Evolutionary conservation across 2,113 vertebrate species (phyloP).

Genomic region (Gulo gulo): DNA sequence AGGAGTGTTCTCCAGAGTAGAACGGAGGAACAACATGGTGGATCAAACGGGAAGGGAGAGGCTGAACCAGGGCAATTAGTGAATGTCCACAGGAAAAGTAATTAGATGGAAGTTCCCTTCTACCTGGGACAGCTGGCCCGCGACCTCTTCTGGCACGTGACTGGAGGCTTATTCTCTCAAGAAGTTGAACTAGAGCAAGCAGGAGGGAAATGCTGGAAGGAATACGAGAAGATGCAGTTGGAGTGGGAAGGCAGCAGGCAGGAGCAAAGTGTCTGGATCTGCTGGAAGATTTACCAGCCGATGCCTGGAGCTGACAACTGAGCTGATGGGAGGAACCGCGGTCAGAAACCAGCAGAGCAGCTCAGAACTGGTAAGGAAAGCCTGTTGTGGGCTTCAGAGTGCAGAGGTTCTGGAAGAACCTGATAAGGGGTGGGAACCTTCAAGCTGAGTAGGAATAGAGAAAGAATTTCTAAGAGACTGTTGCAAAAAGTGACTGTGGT

Average conservation of each 20-base stretch:
- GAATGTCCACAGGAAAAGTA: background rate
- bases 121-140: background rate
- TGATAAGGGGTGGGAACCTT: background rate
- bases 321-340: background rate
- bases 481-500: background rate
- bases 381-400: background rate
- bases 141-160: background rate
- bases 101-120: background rate
- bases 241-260: background rate
- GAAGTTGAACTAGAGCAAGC: background rate
- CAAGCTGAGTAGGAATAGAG: background rate
- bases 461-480: background rate
- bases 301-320: background rate
- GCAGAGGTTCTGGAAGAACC: background rate
- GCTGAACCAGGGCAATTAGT: background rate
- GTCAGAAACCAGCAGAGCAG: background rate
- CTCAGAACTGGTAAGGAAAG: background rate
- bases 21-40: background rate
- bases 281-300: background rate
- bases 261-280: background rate
- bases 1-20: background rate
- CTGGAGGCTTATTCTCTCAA: background rate
- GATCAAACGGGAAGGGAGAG: background rate
- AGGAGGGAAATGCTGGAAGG: background rate
- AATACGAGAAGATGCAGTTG: background rate